Percentiles rank a stretch among this genome's conserved stretches.
Conservation (phyloP, 2,888 invertebrate genomes). For the Drosophila sordidula region DNA sequence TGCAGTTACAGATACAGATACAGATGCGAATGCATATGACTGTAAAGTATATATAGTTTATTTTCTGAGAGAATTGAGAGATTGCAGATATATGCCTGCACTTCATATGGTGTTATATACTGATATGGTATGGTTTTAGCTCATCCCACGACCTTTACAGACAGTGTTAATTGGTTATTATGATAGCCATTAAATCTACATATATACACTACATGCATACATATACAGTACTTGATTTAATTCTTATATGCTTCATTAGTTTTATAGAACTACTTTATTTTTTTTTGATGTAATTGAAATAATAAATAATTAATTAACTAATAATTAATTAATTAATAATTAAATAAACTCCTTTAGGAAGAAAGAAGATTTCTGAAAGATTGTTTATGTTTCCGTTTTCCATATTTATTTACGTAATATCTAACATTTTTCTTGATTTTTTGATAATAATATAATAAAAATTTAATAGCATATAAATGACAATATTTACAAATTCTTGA, state of each 20-base stretch:
- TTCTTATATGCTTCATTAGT: not conserved
- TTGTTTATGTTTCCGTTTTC: no score
- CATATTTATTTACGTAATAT: no score
- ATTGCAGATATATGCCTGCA: conserved; percentile 25
- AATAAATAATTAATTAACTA: no score
- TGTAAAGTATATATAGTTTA: not conserved
- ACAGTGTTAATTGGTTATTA: conserved; percentile 58
- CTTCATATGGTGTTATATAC: conserved; percentile 42
- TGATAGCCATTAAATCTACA: conserved; percentile 21
- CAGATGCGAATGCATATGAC: conserved; percentile 9
- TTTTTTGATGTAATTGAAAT: no score
- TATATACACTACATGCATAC: not conserved
- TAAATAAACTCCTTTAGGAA: no score
- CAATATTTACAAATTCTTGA: not conserved
- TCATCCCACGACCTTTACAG: conserved; percentile 30
- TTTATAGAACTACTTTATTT: no score
- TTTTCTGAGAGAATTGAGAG: conserved; percentile 11
- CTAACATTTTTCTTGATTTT: no score
- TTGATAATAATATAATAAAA: not conserved
- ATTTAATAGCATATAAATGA: not conserved
- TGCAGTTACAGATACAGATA: conserved; percentile 42
- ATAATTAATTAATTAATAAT: no score
- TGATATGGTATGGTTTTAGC: conserved; percentile 17
- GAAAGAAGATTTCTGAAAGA: no score
- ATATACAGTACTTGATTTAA: not conserved